Evolutionary conservation across 2,113 vertebrate genomes (phyloP).

Genomic region (Castor canadensis): DNA sequence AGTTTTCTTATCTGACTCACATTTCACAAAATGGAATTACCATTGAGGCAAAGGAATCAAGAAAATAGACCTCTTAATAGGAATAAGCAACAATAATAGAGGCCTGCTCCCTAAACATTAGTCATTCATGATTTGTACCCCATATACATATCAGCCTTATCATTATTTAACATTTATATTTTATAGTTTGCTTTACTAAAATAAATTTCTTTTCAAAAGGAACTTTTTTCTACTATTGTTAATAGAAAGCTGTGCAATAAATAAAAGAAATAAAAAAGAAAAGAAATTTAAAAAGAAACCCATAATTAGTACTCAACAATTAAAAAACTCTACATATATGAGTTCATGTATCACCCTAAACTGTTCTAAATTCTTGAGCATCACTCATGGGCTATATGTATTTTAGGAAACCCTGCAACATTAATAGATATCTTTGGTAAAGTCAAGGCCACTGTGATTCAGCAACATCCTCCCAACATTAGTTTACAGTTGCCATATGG

Average conservation of each 20-base stretch:
- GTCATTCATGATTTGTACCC: not conserved
- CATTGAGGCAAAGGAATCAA: not conserved
- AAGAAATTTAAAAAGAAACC: too few species aligned
- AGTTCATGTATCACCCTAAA: not conserved
- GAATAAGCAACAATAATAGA: not conserved
- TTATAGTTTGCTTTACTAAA: not conserved
- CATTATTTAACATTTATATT: not conserved
- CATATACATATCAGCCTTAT: not conserved
- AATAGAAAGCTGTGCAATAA: not conserved
- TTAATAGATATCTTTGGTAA: not conserved
- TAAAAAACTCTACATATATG: not conserved
- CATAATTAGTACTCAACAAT: not conserved
- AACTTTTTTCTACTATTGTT: not conserved
- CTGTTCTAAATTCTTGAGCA: not conserved
- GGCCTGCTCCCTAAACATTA: not conserved
- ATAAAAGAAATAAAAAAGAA: not conserved
- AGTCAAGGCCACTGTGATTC: not conserved
- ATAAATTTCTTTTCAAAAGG: not conserved
- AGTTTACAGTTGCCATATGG: not conserved
- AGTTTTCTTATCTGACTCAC: not conserved
- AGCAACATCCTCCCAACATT: not conserved
- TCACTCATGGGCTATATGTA: rapidly evolving
- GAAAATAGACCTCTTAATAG: not conserved
- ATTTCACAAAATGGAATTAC: not conserved
- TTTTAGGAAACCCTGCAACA: not conserved